Base-by-base conservation (phyloP, 2,888 invertebrate genomes). In the Rhogogaster chlorosoma region DNA sequence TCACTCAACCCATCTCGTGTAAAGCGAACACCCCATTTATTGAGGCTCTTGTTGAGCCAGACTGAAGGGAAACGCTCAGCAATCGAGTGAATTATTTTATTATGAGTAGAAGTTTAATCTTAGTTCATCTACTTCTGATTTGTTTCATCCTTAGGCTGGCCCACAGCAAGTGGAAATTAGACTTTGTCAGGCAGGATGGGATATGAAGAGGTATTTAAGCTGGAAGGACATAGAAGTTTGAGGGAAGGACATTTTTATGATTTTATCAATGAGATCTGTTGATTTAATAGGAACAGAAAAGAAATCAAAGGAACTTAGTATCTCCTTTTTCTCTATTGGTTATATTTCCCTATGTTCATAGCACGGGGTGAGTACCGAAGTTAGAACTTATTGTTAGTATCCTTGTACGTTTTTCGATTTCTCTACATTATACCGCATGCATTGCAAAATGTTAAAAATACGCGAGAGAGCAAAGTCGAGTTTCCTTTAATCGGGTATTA, bases 1-100 rank as follows among this genome's bases (percentile, higher is more conserved):
- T 77, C 85, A 85, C 86, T 86, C 22, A 61, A 22, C 10, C 32
- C 78, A 75, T 10, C 45, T 1, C 26, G 36, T 78, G 32, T 32
- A 64, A 36, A 12, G 22, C 32, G 29, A 6, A 78, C 29, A 64
- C 53, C 82, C 45, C 1, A 7, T 26, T 84, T 29, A 6, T 53
- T 18, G 32, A 70, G 15, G 57, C 18, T 26, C 42, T 42, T 29
- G 42, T 42, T 73, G 42, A 73, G 22, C 42, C 73, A 73, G 73
- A 38, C 73, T 0, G 3, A 57, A 42, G 12, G 38, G 42, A 42
- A 73, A 42, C 9, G 15, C 22, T 73, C 26, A 18, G 22, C 73
- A 42, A 73, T 73, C 18, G 12, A 42, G 12, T 67, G 26, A 26
- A 32, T 18, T 67, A 2, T 6, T 67, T 18, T 67, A 2, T 6